Percentiles rank a stretch among this genome's conserved stretches.
Evolutionary conservation across 2,113 vertebrate species (phyloP).

Genomic region (Parus major): DNA sequence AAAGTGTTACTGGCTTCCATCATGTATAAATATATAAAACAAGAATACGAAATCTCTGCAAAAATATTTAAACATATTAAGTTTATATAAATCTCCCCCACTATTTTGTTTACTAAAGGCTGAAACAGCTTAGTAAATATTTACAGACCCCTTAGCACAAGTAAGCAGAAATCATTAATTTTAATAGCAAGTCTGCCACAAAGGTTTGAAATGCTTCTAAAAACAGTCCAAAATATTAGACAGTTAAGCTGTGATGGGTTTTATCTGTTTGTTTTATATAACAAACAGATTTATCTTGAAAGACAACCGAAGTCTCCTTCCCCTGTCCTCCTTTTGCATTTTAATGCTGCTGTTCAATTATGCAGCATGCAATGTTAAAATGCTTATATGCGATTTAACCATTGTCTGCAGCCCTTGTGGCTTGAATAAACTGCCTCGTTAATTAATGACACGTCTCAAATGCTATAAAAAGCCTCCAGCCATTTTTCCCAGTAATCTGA

Average conservation of each 20-base stretch:
- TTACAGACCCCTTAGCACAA: conserved; percentile 1
- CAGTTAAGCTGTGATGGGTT: not conserved
- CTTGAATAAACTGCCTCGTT: conserved; percentile 17
- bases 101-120: conserved; percentile 8
- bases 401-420: not conserved
- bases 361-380: not conserved
- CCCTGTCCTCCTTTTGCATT: not conserved
- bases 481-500: not conserved
- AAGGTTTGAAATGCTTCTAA: conserved; percentile 21
- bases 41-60: not conserved
- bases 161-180: conserved; percentile 16
- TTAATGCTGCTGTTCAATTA: not conserved
- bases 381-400: not conserved
- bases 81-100: not conserved
- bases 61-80: conserved; percentile 6
- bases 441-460: conserved; percentile 12
- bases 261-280: conserved; percentile 20
- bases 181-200: conserved; percentile 15
- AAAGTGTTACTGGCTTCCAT: not conserved
- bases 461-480: not conserved
- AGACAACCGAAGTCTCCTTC: conserved; percentile 17
- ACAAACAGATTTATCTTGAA: not conserved
- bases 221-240: conserved; percentile 35
- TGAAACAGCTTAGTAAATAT: conserved; percentile 10
- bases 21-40: not conserved